Evolutionary conservation across 2,797 vertebrate species (phyloP).

Genomic region (Bovichtus variegatus): DNA sequence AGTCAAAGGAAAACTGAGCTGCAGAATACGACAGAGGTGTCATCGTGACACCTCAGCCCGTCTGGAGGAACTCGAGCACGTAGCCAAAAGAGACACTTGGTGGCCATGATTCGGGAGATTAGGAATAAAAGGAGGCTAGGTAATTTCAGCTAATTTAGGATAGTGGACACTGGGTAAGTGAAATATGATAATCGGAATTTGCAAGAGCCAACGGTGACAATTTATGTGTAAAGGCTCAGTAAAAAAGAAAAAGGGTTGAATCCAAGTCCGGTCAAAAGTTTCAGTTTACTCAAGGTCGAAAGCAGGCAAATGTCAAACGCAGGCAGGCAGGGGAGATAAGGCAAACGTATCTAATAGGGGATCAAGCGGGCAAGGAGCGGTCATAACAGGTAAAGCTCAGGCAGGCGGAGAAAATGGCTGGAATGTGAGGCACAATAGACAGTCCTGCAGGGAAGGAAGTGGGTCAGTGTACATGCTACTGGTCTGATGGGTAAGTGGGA

Average conservation of each 20-base stretch:
- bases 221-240: not conserved
- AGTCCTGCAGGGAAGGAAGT: not conserved
- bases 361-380: no score
- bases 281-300: not conserved
- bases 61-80: not conserved
- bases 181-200: not conserved
- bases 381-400: not conserved
- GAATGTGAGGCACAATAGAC: not conserved
- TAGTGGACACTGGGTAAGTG: no score
- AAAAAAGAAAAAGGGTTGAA: not conserved
- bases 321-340: not conserved
- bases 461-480: no score
- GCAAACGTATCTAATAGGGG: no score
- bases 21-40: slow-evolving; percentile 24
- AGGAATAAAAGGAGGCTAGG: not conserved
- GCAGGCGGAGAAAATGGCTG: not conserved
- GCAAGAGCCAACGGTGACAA: not conserved
- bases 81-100: not conserved
- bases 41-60: slow-evolving; percentile 16
- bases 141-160: not conserved
- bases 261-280: not conserved
- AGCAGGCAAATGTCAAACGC: no score
- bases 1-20: slow-evolving; percentile 26
- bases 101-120: not conserved
- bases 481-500: not conserved